Conservation (phyloP, 2,113 vertebrate species). For the Atrichornis clamosus region DNA sequence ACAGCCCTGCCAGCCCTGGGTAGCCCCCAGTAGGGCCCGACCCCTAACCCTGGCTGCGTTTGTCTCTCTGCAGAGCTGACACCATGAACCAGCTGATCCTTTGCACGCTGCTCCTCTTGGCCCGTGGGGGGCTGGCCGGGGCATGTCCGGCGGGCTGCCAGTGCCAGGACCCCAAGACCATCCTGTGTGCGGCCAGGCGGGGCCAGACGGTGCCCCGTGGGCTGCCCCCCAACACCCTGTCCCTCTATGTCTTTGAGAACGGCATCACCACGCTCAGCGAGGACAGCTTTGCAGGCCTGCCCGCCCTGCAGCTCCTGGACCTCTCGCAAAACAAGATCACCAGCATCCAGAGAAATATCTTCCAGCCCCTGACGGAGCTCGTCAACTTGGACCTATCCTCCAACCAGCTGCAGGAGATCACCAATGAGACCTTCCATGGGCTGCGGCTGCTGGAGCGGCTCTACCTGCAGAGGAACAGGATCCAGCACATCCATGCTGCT, state of each 20-base stretch:
- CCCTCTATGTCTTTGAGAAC: conserved; percentile 87
- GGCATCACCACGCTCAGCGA: conserved; percentile 78
- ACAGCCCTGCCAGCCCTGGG: background rate
- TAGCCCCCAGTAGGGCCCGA: background rate
- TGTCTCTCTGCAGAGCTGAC: conserved; percentile 7
- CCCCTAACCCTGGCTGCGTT: background rate
- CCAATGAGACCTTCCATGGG: conserved; percentile 86
- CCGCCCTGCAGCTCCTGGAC: conserved; percentile 85
- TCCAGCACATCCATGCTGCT: conserved; percentile 82
- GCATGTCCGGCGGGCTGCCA: conserved; percentile 74
- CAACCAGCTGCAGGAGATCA: conserved; percentile 88
- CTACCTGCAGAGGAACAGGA: conserved; percentile 88
- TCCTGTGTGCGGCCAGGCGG: conserved; percentile 71
- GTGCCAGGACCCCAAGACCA: conserved; percentile 70
- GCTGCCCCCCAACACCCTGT: conserved; percentile 73
- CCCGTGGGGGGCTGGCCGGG: background rate
- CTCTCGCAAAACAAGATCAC: conserved; percentile 91
- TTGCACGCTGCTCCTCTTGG: conserved; percentile 44
- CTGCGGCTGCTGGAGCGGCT: conserved; percentile 87
- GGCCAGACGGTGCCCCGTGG: conserved; percentile 73
- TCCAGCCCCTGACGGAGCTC: conserved; percentile 83
- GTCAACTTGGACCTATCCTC: conserved; percentile 91
- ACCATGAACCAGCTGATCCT: conserved; percentile 50
- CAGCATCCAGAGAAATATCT: conserved; percentile 81
- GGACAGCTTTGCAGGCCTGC: conserved; percentile 81